Evolutionary conservation across 2,888 invertebrate species (phyloP), one percentile per base, ranked within the genome.

Genomic region (Emesis russula): DNA sequence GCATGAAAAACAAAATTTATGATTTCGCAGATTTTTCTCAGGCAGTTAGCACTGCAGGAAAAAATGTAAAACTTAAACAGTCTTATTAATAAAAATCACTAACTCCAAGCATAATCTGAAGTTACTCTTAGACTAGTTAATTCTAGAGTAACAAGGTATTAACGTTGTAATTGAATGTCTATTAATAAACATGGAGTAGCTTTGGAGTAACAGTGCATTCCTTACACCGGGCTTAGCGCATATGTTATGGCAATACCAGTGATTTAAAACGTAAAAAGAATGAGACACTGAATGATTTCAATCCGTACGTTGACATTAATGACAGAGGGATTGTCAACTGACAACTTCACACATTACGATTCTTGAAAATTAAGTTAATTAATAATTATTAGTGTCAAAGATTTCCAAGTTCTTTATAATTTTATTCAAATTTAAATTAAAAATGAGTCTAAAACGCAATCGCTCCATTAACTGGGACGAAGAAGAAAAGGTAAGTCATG

Each of bases 21-120:
- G 85, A 85, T 73, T 85, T 85, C 71, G 85, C 71, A 36, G 85
- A 85, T 71, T 85, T 85, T 85, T 83, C 76, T 83, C 83, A 83
- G 76, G 76, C 83, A 83, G 83, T 83, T 83, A 83, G 83, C 71
- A 77, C 83, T 83, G 77, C 83, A 83, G 77, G 83, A 83, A 83
- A 85, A 85, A 85, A 85, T 78, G 78, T 85, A 74, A 85, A 78
- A 73, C 66, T 63, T 73, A 85, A 85, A 41, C 41, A 41, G 41
- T 41, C 41, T 41, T 41, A 41, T 41, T 44, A 44, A 44, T 44
- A 44, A 44, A 44, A 44, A 13, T 44, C 44, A 13, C 44, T 11
- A 11, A 11, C 11, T 58, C 58, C 58, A 18, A 18, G 18, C 58
- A 58, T 6, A 58, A 58, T 58, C 18, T 58, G 18, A 58, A n/a